These are phyloP conservation scores for Platanista minor DNA, from an alignment of 2,113 vertebrate genomes.

Conservation along the genomic window DNA sequence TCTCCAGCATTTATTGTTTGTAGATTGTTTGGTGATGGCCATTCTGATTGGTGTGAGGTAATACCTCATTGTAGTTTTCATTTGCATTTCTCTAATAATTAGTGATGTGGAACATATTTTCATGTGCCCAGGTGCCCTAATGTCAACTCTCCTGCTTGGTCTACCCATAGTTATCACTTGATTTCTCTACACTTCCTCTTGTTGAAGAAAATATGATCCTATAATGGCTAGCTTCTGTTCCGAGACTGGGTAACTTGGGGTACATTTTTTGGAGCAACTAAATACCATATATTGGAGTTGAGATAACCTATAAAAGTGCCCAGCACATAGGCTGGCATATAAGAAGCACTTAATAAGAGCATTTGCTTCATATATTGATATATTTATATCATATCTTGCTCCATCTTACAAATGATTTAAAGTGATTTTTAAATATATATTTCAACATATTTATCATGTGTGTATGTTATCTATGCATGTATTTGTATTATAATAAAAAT, in stretches of 20 bases:
- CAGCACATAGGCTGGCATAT: not conserved
- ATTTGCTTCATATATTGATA: not conserved
- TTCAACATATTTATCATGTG: not conserved
- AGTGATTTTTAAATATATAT: not conserved
- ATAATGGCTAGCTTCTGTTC: not conserved
- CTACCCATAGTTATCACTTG: not conserved
- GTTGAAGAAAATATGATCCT: not conserved
- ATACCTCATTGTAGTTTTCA: rapidly evolving
- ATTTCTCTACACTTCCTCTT: not conserved
- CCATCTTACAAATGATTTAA: not conserved
- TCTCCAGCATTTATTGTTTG: too few relatives aligned
- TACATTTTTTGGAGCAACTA: not conserved
- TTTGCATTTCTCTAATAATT: not conserved
- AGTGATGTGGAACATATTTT: not conserved
- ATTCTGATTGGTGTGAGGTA: too few relatives aligned
- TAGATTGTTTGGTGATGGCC: too few relatives aligned
- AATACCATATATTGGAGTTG: not conserved
- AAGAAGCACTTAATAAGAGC: not conserved
- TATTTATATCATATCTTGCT: not conserved
- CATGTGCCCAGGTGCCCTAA: not conserved
- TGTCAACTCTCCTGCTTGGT: not conserved
- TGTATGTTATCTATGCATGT: not conserved
- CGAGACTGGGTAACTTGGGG: not conserved
- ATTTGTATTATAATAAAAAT: not conserved
- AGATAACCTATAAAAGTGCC: not conserved